These are phyloP conservation scores for Condylura cristata DNA, from an alignment of 2,113 vertebrate species.

Conservation along the genomic window DNA sequence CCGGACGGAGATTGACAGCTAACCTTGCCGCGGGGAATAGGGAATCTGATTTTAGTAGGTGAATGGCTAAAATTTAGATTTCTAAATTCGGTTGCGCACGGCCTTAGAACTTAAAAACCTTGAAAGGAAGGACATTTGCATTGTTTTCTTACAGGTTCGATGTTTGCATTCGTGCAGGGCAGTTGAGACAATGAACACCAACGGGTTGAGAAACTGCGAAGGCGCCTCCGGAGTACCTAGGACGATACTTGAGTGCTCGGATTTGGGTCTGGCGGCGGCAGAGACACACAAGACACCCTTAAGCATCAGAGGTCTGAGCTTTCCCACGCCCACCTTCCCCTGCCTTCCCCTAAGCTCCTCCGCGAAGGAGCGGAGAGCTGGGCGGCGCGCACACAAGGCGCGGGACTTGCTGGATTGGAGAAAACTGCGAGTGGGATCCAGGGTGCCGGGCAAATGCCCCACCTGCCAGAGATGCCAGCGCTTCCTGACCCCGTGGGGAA, in stretches of 20 bases:
- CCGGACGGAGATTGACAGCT: not conserved
- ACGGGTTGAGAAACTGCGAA: not conserved
- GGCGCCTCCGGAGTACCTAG: not conserved
- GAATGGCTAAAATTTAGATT: not conserved
- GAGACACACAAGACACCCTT: not conserved
- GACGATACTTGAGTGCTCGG: not conserved
- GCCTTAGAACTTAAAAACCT: not conserved
- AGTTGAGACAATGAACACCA: not conserved
- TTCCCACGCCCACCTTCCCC: not conserved
- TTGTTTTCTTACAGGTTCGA: not conserved
- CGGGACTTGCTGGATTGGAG: fast-evolving
- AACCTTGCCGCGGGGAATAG: not conserved
- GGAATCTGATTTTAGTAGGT: not conserved
- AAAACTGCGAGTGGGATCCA: too few species aligned
- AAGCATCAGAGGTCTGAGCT: not conserved
- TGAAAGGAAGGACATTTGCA: not conserved
- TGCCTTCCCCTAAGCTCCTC: not conserved
- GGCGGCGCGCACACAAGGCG: not conserved
- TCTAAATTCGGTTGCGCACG: not conserved
- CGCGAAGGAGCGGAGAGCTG: not conserved
- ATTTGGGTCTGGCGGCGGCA: not conserved
- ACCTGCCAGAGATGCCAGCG: too few species aligned
- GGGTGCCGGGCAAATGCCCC: not conserved
- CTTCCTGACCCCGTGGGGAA: not conserved
- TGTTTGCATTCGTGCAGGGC: not conserved